Evolutionary conservation across 2,797 vertebrate genomes (phyloP).

Genomic region (Rhinophrynus dorsalis): DNA sequence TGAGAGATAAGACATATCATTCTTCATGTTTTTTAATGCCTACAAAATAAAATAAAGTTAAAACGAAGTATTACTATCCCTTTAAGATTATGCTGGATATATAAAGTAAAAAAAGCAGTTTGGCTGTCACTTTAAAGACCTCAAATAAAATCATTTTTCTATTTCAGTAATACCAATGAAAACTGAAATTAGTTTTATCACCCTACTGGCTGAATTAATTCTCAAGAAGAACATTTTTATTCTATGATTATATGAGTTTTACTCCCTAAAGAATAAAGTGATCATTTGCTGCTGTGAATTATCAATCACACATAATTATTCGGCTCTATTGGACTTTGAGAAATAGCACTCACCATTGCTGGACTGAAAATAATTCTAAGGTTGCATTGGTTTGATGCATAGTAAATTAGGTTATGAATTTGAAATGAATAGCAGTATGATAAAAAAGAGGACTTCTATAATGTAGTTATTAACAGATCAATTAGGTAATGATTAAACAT

Average conservation of each 20-base stretch:
- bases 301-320: conserved; percentile 55
- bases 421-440: neutral
- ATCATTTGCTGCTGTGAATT: conserved; percentile 55
- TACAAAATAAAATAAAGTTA: no score
- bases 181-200: conserved; percentile 19
- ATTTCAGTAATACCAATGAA: no score
- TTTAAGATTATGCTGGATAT: no score
- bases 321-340: conserved; percentile 53
- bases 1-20: no score
- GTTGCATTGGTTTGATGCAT: conserved; percentile 19
- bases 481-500: no score
- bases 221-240: conserved; percentile 47
- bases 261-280: conserved; percentile 50
- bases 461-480: no score
- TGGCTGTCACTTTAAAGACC: no score
- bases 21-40: no score
- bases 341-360: conserved; percentile 24
- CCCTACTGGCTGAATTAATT: conserved; percentile 52
- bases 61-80: no score
- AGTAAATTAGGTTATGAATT: conserved; percentile 36
- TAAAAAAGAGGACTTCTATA: neutral
- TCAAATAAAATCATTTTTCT: neutral
- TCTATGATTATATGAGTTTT: conserved; percentile 54
- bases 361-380: conserved; percentile 55
- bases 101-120: no score